These are phyloP conservation scores for Toxonevra muliebris DNA, from an alignment of 2,888 invertebrate genomes.

Conservation along the genomic window DNA sequence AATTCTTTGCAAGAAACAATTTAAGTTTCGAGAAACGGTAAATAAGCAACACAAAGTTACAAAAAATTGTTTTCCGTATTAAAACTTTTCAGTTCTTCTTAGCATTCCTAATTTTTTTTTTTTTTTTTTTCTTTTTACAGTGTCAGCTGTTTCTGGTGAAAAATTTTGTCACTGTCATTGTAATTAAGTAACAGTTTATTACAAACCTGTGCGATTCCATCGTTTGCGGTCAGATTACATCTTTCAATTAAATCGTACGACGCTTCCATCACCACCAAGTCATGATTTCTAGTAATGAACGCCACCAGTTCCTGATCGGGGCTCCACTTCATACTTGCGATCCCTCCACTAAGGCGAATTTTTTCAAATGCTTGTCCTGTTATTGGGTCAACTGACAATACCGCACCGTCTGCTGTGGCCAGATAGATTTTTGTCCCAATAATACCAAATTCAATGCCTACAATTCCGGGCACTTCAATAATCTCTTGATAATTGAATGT, in stretches of 20 bases:
- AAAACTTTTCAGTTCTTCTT: too few relatives aligned
- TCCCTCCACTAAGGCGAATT: conserved; percentile 61
- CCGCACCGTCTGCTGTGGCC: conserved; percentile 55
- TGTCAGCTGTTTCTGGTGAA: too few relatives aligned
- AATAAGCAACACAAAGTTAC: too few relatives aligned
- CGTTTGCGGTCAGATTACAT: too few relatives aligned
- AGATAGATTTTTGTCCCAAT: conserved; percentile 61
- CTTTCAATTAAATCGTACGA: conserved; percentile 76
- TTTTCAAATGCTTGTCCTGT: conserved; percentile 49
- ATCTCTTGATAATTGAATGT: conserved; percentile 31
- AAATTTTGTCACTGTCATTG: too few relatives aligned
- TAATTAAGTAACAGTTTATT: too few relatives aligned
- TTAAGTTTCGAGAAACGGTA: too few relatives aligned
- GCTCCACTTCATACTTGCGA: conserved; percentile 76
- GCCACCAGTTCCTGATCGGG: conserved; percentile 81
- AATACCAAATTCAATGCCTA: conserved; percentile 58
- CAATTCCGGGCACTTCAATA: conserved; percentile 48
- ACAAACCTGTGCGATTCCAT: too few relatives aligned
- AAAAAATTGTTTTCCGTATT: too few relatives aligned
- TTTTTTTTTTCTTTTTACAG: too few relatives aligned
- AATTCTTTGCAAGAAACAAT: too few relatives aligned
- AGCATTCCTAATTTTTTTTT: too few relatives aligned
- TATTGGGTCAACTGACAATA: conserved; percentile 50
- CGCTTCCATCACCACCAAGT: conserved; percentile 70
- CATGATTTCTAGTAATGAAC: conserved; percentile 70